Evolutionary conservation across 2,797 vertebrate genomes (phyloP), one percentile per base, ranked within the genome.

Genomic region (Pseudomugil gertrudae): DNA sequence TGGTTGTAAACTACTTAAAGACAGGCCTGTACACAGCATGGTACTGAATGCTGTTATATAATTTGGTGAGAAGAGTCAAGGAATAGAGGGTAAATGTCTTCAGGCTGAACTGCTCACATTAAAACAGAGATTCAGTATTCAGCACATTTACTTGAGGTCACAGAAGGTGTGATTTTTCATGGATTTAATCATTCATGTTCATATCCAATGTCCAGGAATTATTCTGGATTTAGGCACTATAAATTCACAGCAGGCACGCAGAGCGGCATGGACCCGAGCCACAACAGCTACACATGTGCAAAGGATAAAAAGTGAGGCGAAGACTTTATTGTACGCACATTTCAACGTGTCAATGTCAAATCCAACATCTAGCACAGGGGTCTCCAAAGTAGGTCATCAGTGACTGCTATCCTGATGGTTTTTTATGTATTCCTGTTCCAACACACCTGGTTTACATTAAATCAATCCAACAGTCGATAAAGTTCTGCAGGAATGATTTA

Each of bases 1-100:
- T 0, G 26, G 63, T 80, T 76, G 72, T 80, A 84, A 81, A 63
- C 57, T 13, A 1, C 48, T 65, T 59, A 80, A 80, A 72, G 74
- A 65, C 76, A 72, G 33, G 35, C 21, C 63, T 57, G 26, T 29
- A 62, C 67, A 76, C 76, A 73, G 59, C 61, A 62, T 9, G 36
- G 43, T 54, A 60, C 65, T 74, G 80, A 51, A 61, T 4, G 21
- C 59, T 58, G 65, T 81, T 86, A 71, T 27, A 69, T 77, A 72
- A 85, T 65, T 72, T 71, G 68, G 45, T 54, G 48, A 69, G 71
- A 62, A 66, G 60, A 48, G 27, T 40, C 1, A 2, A 84, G 70
- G 59, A 76, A 57, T 33, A 40, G 61, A 58, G 66, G 60, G n/a
- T 50, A 45, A 47, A 62, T 32, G 63, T 58, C 77, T 65, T 79